These are phyloP conservation scores for Eupithecia subumbrata DNA, from an alignment of 2,888 invertebrate genomes.

Conservation along the genomic window DNA sequence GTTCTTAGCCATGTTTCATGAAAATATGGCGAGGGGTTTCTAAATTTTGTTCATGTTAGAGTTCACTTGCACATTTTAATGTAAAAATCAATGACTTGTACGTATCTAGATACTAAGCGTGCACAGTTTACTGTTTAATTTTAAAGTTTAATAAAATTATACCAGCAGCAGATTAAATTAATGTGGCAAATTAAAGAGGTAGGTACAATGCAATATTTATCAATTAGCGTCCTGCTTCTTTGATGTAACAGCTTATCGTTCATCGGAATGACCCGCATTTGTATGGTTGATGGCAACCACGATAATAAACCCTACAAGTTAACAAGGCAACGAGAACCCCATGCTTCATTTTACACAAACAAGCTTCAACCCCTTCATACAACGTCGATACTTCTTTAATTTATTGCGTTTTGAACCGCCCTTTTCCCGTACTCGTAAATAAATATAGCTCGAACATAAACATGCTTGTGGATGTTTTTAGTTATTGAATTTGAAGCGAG, in stretches of 20 bases:
- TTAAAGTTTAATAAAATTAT: no score
- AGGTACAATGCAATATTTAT: not conserved
- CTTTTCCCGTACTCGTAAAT: conserved; percentile 33
- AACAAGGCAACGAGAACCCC: conserved; percentile 8
- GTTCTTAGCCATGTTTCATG: no score
- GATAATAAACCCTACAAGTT: not conserved
- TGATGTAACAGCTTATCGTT: not conserved
- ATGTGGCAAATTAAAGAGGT: not conserved
- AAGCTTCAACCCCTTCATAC: conserved; percentile 28
- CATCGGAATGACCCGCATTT: not conserved
- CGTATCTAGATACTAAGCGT: not conserved
- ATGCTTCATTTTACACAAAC: conserved; percentile 25
- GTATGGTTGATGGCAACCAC: not conserved
- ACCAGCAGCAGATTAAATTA: not conserved
- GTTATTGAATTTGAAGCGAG: conserved; percentile 19
- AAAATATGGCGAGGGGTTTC: no score
- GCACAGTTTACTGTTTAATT: not conserved
- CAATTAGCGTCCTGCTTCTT: not conserved
- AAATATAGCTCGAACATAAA: conserved; percentile 32
- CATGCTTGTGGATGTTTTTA: conserved; percentile 31
- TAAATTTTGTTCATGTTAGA: no score
- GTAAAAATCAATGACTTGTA: not conserved
- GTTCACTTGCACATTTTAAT: not conserved
- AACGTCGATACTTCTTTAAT: conserved; percentile 32
- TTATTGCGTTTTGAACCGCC: conserved; percentile 32